Base-by-base conservation (phyloP, 2,797 vertebrate genomes). In the Hapalemur alaotrensis region DNA sequence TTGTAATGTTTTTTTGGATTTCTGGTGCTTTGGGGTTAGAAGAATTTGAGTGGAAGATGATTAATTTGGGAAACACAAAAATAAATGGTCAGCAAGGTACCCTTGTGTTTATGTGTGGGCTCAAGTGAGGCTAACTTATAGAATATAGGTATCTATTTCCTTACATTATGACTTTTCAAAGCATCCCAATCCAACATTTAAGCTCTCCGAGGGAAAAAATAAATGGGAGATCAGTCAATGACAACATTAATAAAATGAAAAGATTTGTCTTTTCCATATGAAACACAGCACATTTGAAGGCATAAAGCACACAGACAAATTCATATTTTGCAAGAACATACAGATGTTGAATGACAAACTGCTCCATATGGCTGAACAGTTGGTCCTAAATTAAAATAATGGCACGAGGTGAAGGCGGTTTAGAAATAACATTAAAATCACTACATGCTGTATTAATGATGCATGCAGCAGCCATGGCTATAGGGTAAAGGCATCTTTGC, bases 351-450 rank as follows among this genome's bases (percentile, higher is more conserved):
- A 54, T 93, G 90, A 98, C 84, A 97, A 97, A 97, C 75, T 76
- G 69, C 96, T 97, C 95, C 89, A 89, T n/a, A 11, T 7, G 8
- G 88, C 86, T 89, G 95, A 97, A 96, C 8, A 20, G 90, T 67
- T 97, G 97, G 84, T 83, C 95, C 86, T 97, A 93, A 97, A 95
- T 98, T 97, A 97, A 97, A 98, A 95, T 95, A 97, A 97, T 92
- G 82, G 94, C 95, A 97, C 2, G 95, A 97, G 85, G 72, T 97
- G 82, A 96, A 80, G 72, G 61, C 57, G 3, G 93, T 97, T 95
- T 95, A 95, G 52, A 93, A 97, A 73, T 85, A 97, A 95, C 67
- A 97, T 65, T 96, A 59, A 98, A 95, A 89, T n/a, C 63, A 90
- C 94, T 69, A 75, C 89, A 93, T 67, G 87, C 75, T 61, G 73